Evolutionary conservation across 2,113 vertebrate genomes (phyloP), one percentile per base, ranked within the genome.

Genomic region (Paedocypris sp.): DNA sequence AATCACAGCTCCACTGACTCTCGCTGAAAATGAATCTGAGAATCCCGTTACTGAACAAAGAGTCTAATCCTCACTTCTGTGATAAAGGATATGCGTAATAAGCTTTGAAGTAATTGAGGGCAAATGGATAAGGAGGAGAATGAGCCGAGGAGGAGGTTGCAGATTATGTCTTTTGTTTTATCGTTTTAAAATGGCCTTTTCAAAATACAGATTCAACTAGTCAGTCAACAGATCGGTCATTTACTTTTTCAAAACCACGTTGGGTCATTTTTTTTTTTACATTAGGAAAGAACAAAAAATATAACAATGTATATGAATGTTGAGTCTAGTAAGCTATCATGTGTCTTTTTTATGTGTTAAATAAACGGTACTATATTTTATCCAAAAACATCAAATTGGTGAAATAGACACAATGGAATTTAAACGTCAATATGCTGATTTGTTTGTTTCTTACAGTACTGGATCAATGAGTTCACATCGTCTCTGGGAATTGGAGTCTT

Each of bases 381-480:
- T n/a, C n/a, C n/a, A n/a, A n/a, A n/a, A n/a, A n/a, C n/a, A n/a
- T n/a, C n/a, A n/a, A n/a, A n/a, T n/a, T n/a, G n/a, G n/a, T n/a
- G n/a, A n/a, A n/a, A n/a, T n/a, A n/a, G n/a, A n/a, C n/a, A n/a
- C n/a, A n/a, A n/a, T n/a, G n/a, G n/a, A n/a, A n/a, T n/a, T n/a
- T n/a, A n/a, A n/a, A n/a, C n/a, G n/a, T n/a, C n/a, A n/a, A n/a
- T n/a, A n/a, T n/a, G n/a, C 23, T 26, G 22, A 25, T 62, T 25
- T 48, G 20, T 49, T 20, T n/a, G n/a, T n/a, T 73, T 13, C 62
- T 12, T 69, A 18, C 49, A 98, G 95, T 98, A 99, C 68, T 99
- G 95, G 95, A 98, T 99, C 89, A 99, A 99, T 74, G 95, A 98
- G 78, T 99, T 97, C 78, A 98, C 95, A 76, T 90, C 91, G 74